Percentiles rank a stretch among this genome's conserved stretches.
These are phyloP conservation scores for Cydia fagiglandana DNA, from an alignment of 1,140 invertebrate genomes.

Conservation along the genomic window DNA sequence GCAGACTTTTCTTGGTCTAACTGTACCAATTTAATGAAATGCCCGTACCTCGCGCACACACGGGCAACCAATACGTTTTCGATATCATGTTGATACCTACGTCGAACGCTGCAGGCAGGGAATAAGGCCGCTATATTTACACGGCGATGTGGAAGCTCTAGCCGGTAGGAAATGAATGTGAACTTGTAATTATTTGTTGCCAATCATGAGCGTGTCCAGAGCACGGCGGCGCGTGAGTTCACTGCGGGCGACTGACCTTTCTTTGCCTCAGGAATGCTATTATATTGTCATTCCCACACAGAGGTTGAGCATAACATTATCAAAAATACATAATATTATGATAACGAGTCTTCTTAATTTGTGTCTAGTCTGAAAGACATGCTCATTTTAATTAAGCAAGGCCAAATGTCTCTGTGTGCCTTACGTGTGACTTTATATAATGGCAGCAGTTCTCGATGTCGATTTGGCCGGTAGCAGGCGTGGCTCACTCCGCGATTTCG, in stretches of 20 bases:
- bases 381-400: not conserved
- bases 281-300: conserved; percentile 69
- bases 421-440: not conserved
- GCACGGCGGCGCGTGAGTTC: conserved; percentile 43
- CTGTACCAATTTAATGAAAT: too few species aligned
- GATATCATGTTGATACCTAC: not conserved
- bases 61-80: not conserved
- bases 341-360: conserved; percentile 27
- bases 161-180: conserved; percentile 26
- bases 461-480: not conserved
- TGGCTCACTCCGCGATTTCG: too few species aligned
- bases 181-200: conserved; percentile 29
- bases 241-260: conserved; percentile 62
- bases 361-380: not conserved
- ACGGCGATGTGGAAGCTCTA: conserved; percentile 1
- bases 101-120: not conserved
- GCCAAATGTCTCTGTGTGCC: not conserved
- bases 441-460: not conserved
- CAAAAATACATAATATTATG: conserved; percentile 26
- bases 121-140: conserved; percentile 10
- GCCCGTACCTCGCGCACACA: too few species aligned
- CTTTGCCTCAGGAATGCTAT: conserved; percentile 59
- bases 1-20: too few species aligned
- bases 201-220: conserved; percentile 21
- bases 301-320: conserved; percentile 33